Percentiles rank a stretch among this genome's conserved stretches.
These are phyloP conservation scores for Neodon shergylaensis DNA, from an alignment of 2,113 vertebrate genomes.

Conservation along the genomic window DNA sequence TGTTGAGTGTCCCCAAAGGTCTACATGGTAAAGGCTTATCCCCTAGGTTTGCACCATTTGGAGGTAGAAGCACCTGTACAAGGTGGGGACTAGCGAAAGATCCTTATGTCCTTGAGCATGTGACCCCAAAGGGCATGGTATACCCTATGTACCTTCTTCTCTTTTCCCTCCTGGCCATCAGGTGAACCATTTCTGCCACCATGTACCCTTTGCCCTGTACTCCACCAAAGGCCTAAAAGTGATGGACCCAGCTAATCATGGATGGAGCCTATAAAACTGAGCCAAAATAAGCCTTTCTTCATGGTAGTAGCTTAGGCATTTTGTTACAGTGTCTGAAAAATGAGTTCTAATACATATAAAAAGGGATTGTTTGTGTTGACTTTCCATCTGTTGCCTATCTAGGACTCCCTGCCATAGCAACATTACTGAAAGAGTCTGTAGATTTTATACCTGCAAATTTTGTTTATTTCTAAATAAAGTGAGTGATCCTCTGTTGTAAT, in stretches of 20 bases:
- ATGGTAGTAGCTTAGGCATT: no score
- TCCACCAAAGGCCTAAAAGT: background rate
- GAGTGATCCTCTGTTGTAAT: no score
- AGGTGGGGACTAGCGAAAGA: background rate
- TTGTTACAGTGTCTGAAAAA: background rate
- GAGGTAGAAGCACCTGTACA: background rate
- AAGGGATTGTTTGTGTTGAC: background rate
- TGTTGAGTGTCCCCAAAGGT: background rate
- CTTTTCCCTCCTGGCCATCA: background rate
- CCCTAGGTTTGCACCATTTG: background rate
- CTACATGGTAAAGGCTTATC: background rate
- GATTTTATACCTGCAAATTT: background rate
- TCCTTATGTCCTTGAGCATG: background rate
- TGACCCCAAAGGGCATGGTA: background rate
- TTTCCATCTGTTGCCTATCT: background rate
- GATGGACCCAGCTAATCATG: background rate
- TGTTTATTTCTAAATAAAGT: background rate
- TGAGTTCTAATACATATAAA: background rate
- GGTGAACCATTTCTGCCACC: background rate
- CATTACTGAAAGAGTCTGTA: background rate
- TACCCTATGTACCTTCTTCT: background rate
- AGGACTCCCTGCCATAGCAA: background rate
- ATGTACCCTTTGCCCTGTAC: background rate
- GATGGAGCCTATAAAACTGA: background rate
- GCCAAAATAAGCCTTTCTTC: background rate